Evolutionary conservation across 1,140 invertebrate species (phyloP), one percentile per base, ranked within the genome.

Genomic region (Maconellicoccus hirsutus): DNA sequence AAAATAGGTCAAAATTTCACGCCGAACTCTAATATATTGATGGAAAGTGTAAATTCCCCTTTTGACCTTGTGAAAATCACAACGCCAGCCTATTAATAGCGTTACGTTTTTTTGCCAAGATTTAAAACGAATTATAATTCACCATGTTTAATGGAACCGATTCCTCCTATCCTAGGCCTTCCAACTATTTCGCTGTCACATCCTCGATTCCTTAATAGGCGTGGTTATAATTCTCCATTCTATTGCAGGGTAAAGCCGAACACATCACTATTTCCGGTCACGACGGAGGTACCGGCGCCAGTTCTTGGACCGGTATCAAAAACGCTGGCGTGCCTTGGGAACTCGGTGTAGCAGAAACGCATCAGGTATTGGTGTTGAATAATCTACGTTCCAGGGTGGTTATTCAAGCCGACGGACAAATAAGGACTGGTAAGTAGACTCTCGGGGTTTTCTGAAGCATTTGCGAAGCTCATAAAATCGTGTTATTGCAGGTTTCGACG

Each of bases 241-340:
- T 72, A 71, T 70, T 74, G 0, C 75, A 93, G 88, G 96, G 95
- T 61, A 98, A 98, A 84, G 94, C 94, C 7, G 96, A 98, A 77
- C 96, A 98, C 78, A 96, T 98, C 75, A 94, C 96, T 7, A 97
- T 99, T 75, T 98, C 96, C 27, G 97, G 97, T 0, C 96, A 98
- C 80, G 97, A 98, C 81, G 97, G 97, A 70, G 96, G 96, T 59
- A 99, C 96, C 42, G 96, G 96, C 23, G 96, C 96, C 39, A 94
- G 91, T 79, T 96, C 93, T 71, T 98, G 96, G 96, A 98, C 96
- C 0, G 95, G 90, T 74, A 93, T 93, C 73, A 98, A 98, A 83
- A 89, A 89, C 74, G 95, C 96, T 16, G 96, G 96, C 21, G 81
- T 98, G 69, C 97, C 97, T 0, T 98, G 96, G 96, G 97, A 98